These are phyloP conservation scores for Orientallactaga bullata DNA, from an alignment of 2,113 vertebrate genomes.

Conservation along the genomic window DNA sequence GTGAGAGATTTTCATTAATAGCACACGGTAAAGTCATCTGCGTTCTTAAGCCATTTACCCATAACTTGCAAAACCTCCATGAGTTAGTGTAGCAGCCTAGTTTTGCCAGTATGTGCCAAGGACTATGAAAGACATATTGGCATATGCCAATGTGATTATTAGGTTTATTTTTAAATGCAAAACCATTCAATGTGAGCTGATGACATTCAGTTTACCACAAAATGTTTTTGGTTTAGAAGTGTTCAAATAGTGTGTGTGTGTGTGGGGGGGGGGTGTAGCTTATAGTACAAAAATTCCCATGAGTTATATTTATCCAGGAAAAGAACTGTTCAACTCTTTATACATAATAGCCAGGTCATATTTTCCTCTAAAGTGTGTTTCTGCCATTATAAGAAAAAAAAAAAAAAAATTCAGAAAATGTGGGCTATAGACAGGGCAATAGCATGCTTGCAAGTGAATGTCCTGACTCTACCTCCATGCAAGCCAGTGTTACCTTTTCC, in stretches of 20 bases:
- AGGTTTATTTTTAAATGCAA: background rate
- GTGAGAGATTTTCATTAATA: background rate
- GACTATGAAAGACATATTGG: background rate
- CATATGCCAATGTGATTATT: background rate
- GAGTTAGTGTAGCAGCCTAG: accelerated
- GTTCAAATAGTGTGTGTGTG: too few species aligned
- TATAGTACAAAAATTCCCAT: background rate
- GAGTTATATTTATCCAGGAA: background rate
- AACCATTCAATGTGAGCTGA: too few species aligned
- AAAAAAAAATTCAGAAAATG: too few species aligned
- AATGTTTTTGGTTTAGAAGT: background rate
- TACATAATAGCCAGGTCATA: background rate
- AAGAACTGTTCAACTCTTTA: background rate
- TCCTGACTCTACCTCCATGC: too few species aligned
- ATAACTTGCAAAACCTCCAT: background rate
- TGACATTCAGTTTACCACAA: background rate
- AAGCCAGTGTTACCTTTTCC: background rate
- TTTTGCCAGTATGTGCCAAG: background rate
- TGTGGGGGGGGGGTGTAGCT: too few species aligned
- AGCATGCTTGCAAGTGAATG: background rate
- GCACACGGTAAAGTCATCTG: background rate
- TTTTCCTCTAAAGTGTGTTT: background rate
- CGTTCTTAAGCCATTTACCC: background rate
- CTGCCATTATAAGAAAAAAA: background rate
- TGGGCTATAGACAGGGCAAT: background rate